These are phyloP conservation scores for Dendroctonus valens DNA, from an alignment of 1,140 invertebrate genomes.

Conservation along the genomic window DNA sequence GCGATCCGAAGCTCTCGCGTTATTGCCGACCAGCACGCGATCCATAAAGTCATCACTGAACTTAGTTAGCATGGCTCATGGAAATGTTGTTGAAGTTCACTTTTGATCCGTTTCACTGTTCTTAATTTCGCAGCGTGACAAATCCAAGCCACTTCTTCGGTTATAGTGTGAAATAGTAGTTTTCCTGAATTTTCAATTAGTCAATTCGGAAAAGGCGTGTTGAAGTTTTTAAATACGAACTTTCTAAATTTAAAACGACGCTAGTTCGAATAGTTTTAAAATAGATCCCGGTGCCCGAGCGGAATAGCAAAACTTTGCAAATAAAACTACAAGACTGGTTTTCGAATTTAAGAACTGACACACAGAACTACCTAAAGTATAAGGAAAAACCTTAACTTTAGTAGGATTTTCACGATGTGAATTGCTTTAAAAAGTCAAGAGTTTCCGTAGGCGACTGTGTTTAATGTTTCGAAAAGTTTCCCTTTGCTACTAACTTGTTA, in stretches of 20 bases:
- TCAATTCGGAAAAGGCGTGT: slow-evolving; percentile 18
- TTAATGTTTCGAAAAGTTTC: slow-evolving; percentile 31
- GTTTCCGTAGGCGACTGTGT: slow-evolving; percentile 12
- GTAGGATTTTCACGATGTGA: slow-evolving; percentile 21
- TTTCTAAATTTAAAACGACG: slow-evolving; percentile 32
- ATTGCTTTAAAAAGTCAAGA: slow-evolving; percentile 17
- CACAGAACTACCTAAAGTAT: slow-evolving; percentile 5
- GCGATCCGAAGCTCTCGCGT: slow-evolving; percentile 19
- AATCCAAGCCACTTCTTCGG: neutral
- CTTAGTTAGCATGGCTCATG: no score
- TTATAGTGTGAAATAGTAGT: neutral
- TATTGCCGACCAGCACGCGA: no score
- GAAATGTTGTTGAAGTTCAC: no score
- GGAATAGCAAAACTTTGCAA: slow-evolving; percentile 20
- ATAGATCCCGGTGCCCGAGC: slow-evolving; percentile 12
- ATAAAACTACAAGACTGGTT: slow-evolving; percentile 20
- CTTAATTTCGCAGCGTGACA: neutral
- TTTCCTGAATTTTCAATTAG: slow-evolving; percentile 8
- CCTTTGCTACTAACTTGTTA: slow-evolving; percentile 16
- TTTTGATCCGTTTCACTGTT: neutral
- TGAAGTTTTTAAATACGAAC: slow-evolving; percentile 20
- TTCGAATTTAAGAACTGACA: slow-evolving; percentile 21
- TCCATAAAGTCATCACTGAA: no score
- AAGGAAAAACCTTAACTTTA: slow-evolving; percentile 16
- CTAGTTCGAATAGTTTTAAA: slow-evolving; percentile 28